Conservation (phyloP, 2,888 invertebrate species). For the Lasioglossum villosulum region DNA sequence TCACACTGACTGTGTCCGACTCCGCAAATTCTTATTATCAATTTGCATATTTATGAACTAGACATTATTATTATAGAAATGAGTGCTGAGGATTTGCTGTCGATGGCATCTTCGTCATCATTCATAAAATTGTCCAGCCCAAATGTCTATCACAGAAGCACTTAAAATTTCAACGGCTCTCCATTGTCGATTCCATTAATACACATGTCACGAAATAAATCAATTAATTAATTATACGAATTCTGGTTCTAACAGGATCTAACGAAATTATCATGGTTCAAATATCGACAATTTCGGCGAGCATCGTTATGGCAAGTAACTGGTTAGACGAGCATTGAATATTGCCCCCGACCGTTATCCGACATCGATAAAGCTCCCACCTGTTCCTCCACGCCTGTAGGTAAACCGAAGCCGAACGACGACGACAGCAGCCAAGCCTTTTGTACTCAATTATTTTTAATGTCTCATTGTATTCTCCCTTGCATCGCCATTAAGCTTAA, state of each 20-base stretch:
- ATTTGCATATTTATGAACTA: background rate
- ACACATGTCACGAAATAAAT: background rate
- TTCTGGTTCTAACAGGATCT: background rate
- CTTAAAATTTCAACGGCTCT: background rate
- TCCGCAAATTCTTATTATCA: background rate
- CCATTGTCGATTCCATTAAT: background rate
- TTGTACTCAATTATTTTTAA: conserved; percentile 72
- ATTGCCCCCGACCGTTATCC: background rate
- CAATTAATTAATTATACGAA: background rate
- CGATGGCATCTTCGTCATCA: background rate
- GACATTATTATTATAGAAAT: background rate
- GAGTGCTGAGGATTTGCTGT: background rate
- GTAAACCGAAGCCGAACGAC: conserved; percentile 40
- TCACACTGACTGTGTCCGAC: background rate
- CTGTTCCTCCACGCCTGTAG: conserved; percentile 4
- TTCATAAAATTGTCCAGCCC: background rate
- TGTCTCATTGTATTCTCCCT: conserved; percentile 73
- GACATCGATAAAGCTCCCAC: conserved; percentile 22
- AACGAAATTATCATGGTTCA: background rate
- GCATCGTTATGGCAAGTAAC: background rate
- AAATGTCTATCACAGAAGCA: background rate
- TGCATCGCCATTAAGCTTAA: conserved; percentile 71
- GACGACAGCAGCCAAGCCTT: conserved; percentile 38
- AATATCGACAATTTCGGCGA: background rate
- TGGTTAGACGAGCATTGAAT: background rate